phyloP scores from a whole-genome alignment of 2,113 vertebrate species.

The Catharus bicknelli region DNA sequence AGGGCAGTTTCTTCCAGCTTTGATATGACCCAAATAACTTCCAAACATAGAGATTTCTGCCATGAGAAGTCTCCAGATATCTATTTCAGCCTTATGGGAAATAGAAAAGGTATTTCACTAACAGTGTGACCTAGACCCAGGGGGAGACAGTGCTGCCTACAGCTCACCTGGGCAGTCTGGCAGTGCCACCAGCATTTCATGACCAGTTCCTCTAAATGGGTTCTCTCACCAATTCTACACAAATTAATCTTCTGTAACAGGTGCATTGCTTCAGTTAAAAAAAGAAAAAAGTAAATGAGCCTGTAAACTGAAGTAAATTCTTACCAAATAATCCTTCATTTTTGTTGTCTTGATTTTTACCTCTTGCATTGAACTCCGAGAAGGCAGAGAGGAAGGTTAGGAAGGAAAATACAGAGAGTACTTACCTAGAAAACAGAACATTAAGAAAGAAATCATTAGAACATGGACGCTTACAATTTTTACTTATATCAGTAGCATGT shows the following conservation, averaged over 20 bases:
- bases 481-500: not conserved
- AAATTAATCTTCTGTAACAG: accelerated
- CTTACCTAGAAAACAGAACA: slow-evolving; percentile 75
- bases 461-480: not conserved
- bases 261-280: not conserved
- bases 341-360: slow-evolving; percentile 12
- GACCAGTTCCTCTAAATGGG: not conserved
- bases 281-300: not conserved
- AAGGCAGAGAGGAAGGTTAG: not conserved
- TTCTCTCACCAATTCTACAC: not conserved
- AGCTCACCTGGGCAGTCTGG: not conserved
- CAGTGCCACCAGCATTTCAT: not conserved
- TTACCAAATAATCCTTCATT: slow-evolving; percentile 26
- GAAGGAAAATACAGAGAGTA: slow-evolving; percentile 60
- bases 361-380: not conserved
- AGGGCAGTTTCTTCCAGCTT: not conserved
- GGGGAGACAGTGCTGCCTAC: not conserved
- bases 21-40: not conserved
- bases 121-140: not conserved
- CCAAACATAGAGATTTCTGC: not conserved
- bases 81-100: not conserved
- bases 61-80: not conserved
- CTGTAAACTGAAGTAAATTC: not conserved
- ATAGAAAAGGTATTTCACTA: not conserved
- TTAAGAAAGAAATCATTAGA: slow-evolving; percentile 29